phyloP scores from a whole-genome alignment of 2,888 invertebrate species.

The Nomada fabriciana region DNA sequence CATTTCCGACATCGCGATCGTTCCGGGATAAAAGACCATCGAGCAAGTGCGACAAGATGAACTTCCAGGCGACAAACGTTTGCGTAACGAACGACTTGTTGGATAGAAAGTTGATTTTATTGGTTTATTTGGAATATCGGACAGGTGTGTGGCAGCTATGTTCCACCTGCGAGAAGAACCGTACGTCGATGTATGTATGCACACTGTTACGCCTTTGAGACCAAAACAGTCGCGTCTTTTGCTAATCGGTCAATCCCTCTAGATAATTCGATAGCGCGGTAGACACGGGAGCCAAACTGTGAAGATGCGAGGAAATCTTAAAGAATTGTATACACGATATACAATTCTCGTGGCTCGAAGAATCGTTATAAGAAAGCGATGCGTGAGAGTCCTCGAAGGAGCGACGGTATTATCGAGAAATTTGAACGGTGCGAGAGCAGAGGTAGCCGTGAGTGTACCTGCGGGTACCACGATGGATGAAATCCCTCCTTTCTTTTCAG shows the following conservation, averaged over 20 bases:
- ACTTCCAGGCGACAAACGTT: conserved; percentile 2
- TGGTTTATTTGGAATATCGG: conserved; percentile 32
- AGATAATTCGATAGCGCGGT: too few relatives aligned
- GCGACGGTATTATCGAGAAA: conserved; percentile 57
- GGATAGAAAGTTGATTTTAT: conserved; percentile 41
- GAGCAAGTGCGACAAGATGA: background rate
- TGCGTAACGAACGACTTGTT: background rate
- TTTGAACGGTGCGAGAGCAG: background rate
- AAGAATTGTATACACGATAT: too few relatives aligned
- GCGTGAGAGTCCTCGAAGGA: too few relatives aligned
- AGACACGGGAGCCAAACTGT: too few relatives aligned
- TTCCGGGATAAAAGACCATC: background rate
- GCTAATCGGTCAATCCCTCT: too few relatives aligned
- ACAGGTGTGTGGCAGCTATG: conserved; percentile 40
- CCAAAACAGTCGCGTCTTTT: too few relatives aligned
- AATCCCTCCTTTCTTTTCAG: background rate
- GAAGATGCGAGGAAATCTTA: too few relatives aligned
- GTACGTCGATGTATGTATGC: conserved; percentile 12
- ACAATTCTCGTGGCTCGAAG: too few relatives aligned
- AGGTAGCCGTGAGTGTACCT: conserved; percentile 54
- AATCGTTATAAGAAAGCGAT: too few relatives aligned
- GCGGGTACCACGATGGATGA: conserved; percentile 77
- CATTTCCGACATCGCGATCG: background rate
- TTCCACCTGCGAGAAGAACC: conserved; percentile 52
- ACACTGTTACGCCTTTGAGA: conserved; percentile 10